Evolutionary conservation across 1,140 invertebrate genomes (phyloP).

Genomic region (Drosophila lacertosa): DNA sequence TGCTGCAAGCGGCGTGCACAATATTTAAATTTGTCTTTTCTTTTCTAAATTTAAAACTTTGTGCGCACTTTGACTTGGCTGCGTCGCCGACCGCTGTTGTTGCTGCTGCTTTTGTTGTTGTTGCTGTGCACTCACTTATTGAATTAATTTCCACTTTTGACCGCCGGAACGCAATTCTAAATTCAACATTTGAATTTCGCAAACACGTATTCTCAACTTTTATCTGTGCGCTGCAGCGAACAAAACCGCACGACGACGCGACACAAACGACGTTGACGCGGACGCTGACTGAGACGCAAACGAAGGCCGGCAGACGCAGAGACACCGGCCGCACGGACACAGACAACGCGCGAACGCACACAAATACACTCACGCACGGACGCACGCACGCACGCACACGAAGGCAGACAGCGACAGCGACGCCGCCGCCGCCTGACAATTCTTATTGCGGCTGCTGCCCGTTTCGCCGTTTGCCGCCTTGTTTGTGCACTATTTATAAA

Average conservation of each 20-base stretch:
- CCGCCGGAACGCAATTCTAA: no score
- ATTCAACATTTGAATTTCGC: conserved; percentile 54
- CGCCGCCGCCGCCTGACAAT: conserved; percentile 69
- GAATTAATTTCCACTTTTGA: conserved; percentile 57
- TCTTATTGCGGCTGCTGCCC: conserved; percentile 53
- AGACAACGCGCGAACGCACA: conserved; percentile 26
- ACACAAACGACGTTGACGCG: conserved; percentile 19
- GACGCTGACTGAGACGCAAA: conserved; percentile 23
- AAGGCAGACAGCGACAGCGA: conserved; percentile 11
- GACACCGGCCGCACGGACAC: conserved; percentile 42
- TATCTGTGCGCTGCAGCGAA: conserved; percentile 42
- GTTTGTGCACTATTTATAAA: conserved; percentile 79
- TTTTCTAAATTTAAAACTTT: conserved; percentile 39
- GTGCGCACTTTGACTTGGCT: conserved; percentile 28
- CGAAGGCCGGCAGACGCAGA: conserved; percentile 49
- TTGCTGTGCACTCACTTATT: conserved; percentile 61
- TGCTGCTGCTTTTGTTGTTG: conserved; percentile 28
- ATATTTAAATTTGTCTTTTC: conserved; percentile 44
- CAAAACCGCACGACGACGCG: conserved; percentile 26
- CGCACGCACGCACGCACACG: conserved; percentile 12
- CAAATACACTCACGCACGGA: conserved; percentile 23
- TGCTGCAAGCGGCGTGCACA: conserved; percentile 28
- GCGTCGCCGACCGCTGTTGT: not conserved
- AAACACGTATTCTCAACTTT: conserved; percentile 31
- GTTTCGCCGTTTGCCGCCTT: conserved; percentile 47